Percentiles rank a stretch among this genome's conserved stretches.
phyloP scores from a whole-genome alignment of 2,797 vertebrate genomes.

The Tangara arthus region DNA sequence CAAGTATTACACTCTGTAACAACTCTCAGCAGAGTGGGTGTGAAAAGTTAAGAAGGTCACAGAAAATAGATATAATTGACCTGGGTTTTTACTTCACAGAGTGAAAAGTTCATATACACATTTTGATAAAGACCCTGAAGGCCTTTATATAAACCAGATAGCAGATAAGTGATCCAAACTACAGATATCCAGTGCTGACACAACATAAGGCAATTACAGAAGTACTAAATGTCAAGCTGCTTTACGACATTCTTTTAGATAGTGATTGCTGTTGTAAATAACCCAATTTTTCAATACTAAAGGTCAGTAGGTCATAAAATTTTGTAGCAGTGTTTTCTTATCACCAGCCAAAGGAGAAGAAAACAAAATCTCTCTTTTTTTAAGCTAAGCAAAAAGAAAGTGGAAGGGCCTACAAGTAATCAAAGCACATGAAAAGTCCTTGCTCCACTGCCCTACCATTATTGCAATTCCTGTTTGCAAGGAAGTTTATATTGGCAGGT shows the following conservation, averaged over 20 bases:
- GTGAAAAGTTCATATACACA: slow-evolving; percentile 77
- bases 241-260: slow-evolving; percentile 17
- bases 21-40: not conserved
- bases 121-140: slow-evolving; percentile 47
- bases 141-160: slow-evolving; percentile 43
- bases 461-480: not conserved
- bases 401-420: not conserved
- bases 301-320: slow-evolving; percentile 16
- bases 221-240: slow-evolving; percentile 38
- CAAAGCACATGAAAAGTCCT: not conserved
- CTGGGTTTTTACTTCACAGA: slow-evolving; percentile 41
- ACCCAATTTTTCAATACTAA: slow-evolving; percentile 21
- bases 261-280: slow-evolving; percentile 35
- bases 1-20: not conserved
- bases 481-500: not conserved
- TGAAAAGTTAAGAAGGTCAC: slow-evolving; percentile 67
- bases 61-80: slow-evolving; percentile 64
- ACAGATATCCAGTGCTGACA: slow-evolving; percentile 45
- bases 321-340: not conserved
- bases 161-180: slow-evolving; percentile 49
- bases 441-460: not conserved
- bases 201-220: slow-evolving; percentile 44
- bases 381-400: not conserved
- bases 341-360: not conserved
- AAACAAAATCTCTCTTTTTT: not conserved